Percentiles rank a stretch among this genome's conserved stretches.
Conservation (phyloP, 2,888 invertebrate genomes). For the Griposia aprilina region DNA sequence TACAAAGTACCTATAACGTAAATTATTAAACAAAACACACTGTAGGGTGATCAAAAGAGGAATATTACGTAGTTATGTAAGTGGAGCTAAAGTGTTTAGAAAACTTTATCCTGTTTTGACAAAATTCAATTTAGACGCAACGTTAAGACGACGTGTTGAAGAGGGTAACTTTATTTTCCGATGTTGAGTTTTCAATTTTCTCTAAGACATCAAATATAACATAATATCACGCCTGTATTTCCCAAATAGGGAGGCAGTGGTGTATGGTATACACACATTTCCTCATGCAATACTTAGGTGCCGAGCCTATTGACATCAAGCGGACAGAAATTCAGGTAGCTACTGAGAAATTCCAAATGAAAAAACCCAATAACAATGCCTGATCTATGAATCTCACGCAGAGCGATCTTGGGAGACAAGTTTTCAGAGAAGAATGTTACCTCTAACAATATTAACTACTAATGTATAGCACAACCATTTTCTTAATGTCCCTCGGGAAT, state of each 20-base stretch:
- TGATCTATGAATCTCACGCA: background rate
- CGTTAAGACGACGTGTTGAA: background rate
- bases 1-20: background rate
- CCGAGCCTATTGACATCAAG: too few species aligned
- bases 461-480: background rate
- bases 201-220: background rate
- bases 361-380: background rate
- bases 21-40: background rate
- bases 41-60: background rate
- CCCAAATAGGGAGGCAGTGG: too few species aligned
- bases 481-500: too few species aligned
- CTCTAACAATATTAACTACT: background rate
- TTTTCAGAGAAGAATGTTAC: background rate
- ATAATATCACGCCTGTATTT: too few species aligned
- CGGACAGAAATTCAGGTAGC: too few species aligned
- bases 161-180: background rate
- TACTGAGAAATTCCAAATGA: background rate
- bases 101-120: background rate
- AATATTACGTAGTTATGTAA: background rate
- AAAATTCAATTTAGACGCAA: constrained; percentile 1
- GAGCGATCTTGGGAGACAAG: too few species aligned
- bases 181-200: constrained; percentile 13
- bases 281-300: background rate
- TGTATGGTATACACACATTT: background rate
- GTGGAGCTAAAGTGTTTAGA: background rate